phyloP scores from a whole-genome alignment of 2,888 invertebrate species.

The Agonopterix alstromeriana region DNA sequence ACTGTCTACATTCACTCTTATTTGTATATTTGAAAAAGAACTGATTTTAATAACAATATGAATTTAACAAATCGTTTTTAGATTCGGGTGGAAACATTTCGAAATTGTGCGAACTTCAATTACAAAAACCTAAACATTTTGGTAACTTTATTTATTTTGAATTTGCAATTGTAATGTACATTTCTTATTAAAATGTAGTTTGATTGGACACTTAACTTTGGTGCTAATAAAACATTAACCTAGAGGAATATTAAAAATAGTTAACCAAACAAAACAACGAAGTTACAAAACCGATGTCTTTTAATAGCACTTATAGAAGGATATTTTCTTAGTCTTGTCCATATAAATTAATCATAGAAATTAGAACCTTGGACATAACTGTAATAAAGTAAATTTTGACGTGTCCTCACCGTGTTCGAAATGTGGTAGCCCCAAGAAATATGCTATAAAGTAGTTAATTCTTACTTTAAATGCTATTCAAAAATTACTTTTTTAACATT shows the following conservation, averaged over 20 bases:
- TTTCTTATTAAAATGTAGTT: constrained; percentile 3
- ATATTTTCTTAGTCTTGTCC: too few relatives aligned
- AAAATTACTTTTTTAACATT: too few relatives aligned
- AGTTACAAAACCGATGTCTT: constrained; percentile 61
- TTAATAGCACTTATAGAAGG: constrained; percentile 32
- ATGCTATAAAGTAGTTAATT: background rate
- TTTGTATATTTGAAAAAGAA: too few relatives aligned
- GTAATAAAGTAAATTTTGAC: background rate
- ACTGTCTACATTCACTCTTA: constrained; percentile 2
- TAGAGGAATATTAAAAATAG: constrained; percentile 57
- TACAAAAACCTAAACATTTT: constrained; percentile 38
- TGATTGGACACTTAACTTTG: constrained; percentile 47
- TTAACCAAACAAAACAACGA: constrained; percentile 45
- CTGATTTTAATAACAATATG: too few relatives aligned
- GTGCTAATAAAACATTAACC: constrained; percentile 49
- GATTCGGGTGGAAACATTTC: constrained; percentile 1
- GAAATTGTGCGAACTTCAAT: constrained; percentile 39
- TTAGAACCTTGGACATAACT: too few relatives aligned
- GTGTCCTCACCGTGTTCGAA: constrained; percentile 2
- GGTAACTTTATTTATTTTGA: constrained; percentile 37
- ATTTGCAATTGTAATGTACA: constrained; percentile 13
- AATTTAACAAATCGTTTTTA: too few relatives aligned
- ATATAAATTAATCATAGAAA: too few relatives aligned
- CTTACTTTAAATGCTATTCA: too few relatives aligned
- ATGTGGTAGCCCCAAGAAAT: background rate